These are phyloP conservation scores for Loripinus fragilis DNA, from an alignment of 2,888 invertebrate genomes.

Conservation along the genomic window DNA sequence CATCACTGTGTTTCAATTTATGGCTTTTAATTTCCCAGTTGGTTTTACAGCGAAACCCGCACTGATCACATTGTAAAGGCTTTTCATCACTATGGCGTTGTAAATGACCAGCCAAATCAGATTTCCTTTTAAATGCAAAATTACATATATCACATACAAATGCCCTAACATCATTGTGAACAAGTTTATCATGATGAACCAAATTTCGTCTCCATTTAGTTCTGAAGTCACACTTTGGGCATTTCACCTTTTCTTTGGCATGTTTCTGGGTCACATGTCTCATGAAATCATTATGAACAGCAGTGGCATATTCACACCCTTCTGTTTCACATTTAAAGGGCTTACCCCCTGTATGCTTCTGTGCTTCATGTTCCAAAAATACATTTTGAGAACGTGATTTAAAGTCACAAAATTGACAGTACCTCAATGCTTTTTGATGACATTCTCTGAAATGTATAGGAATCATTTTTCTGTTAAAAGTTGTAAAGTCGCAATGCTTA, in stretches of 20 bases:
- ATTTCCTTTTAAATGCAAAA: constrained; percentile 61
- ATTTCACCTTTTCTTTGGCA: constrained; percentile 61
- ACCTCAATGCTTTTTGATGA: constrained; percentile 29
- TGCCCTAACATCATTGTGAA: constrained; percentile 61
- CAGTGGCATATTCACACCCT: constrained; percentile 62
- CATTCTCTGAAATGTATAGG: constrained; percentile 27
- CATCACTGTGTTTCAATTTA: constrained; percentile 66
- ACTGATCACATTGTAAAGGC: constrained; percentile 66
- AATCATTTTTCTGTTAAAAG: constrained; percentile 45
- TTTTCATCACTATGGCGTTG: constrained; percentile 68
- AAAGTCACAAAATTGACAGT: constrained; percentile 68
- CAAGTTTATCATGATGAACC: constrained; percentile 56
- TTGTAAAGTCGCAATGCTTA: constrained; percentile 50
- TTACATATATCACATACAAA: constrained; percentile 64
- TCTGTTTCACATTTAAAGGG: constrained; percentile 65
- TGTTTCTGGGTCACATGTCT: constrained; percentile 64
- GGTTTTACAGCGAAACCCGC: constrained; percentile 72
- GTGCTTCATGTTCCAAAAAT: constrained; percentile 65
- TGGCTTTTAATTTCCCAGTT: constrained; percentile 72
- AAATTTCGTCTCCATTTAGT: constrained; percentile 71
- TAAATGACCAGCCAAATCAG: constrained; percentile 67
- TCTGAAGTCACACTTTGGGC: constrained; percentile 65
- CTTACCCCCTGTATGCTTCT: constrained; percentile 65
- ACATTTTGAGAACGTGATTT: constrained; percentile 45
- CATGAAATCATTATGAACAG: constrained; percentile 56